Evolutionary conservation across 2,888 invertebrate species (phyloP), one percentile per base, ranked within the genome.

Genomic region (Melinaea menophilus): DNA sequence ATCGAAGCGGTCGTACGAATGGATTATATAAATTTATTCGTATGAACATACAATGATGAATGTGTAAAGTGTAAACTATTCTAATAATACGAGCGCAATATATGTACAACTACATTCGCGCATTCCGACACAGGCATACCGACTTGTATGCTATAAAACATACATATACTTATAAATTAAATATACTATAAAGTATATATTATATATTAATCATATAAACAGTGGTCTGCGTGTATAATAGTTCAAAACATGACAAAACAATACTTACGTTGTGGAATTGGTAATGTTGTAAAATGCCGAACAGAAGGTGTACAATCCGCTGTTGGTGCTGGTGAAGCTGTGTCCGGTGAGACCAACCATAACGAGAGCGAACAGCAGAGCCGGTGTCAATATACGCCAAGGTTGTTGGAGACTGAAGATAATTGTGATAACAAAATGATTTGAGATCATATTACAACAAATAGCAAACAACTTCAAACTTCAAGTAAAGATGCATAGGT

Each of bases 321-420:
- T 73, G 67, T 88, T 88, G 57, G 90, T 90, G 58, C 75, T 73
- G 12, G 79, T 75, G 72, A 89, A 89, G 75, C 83, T 86, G 73
- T 81, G 81, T 0, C 86, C 90, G 0, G 88, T 88, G 7, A 90
- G 77, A 1, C 80, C 88, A 22, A 87, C 86, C 80, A 88, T 77
- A 65, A 89, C 79, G 59, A 88, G 67, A 0, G 90, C 75, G 74
- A 85, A 88, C 13, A 89, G 9, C 64, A 90, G 71, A 22, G 90
- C 89, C 2, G 90, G 90, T 0, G 83, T 73, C 61, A 90, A 69
- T 56, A 90, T 88, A 3, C 86, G 82, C 90, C 89, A 90, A 1
- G 90, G 89, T 63, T 86, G 78, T 59, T 77, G 78, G 11, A 90
- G 72, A 0, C 90, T 90, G 74, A 9, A 9, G 41, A 41, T 9